A percentile compares a stretch with the other conserved stretches of the same genome.
Evolutionary conservation across 1,140 invertebrate species (phyloP).

Genomic region (Carposina sasakii): DNA sequence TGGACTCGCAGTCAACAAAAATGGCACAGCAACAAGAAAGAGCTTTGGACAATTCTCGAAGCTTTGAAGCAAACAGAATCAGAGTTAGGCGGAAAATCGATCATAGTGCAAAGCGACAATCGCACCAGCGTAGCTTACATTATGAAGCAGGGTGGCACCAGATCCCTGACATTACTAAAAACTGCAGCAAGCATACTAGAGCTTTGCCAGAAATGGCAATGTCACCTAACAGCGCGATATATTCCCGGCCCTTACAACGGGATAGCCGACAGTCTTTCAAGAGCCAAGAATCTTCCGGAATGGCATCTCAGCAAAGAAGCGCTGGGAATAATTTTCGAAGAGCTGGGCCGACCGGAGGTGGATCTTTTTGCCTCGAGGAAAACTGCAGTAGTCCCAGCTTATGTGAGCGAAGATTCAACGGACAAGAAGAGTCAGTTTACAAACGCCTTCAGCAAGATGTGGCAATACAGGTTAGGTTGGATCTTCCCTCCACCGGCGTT

Average conservation of each 20-base stretch:
- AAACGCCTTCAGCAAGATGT: constrained; percentile 34
- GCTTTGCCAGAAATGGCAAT: not conserved
- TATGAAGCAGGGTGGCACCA: constrained; percentile 5
- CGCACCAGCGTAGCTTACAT: constrained; percentile 1
- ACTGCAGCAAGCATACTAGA: not conserved
- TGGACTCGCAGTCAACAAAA: not conserved
- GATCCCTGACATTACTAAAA: not conserved
- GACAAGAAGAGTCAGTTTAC: constrained; percentile 25
- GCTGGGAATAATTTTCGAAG: not conserved
- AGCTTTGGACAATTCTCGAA: constrained; percentile 3
- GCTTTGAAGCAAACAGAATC: not conserved
- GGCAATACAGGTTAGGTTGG: too few relatives aligned
- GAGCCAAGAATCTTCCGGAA: not conserved
- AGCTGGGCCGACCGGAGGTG: not conserved
- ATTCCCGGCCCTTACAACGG: not conserved
- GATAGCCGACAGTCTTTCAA: not conserved
- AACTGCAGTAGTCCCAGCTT: constrained; percentile 22
- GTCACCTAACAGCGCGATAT: not conserved
- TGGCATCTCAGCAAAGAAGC: not conserved
- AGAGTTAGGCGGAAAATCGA: not conserved
- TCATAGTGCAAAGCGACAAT: constrained; percentile 2
- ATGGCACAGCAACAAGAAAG: constrained; percentile 5
- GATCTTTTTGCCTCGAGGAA: not conserved
- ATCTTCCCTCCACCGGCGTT: too few relatives aligned
- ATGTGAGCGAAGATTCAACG: constrained; percentile 23